phyloP scores from a whole-genome alignment of 1,140 invertebrate species.

The Phortica variegata region DNA sequence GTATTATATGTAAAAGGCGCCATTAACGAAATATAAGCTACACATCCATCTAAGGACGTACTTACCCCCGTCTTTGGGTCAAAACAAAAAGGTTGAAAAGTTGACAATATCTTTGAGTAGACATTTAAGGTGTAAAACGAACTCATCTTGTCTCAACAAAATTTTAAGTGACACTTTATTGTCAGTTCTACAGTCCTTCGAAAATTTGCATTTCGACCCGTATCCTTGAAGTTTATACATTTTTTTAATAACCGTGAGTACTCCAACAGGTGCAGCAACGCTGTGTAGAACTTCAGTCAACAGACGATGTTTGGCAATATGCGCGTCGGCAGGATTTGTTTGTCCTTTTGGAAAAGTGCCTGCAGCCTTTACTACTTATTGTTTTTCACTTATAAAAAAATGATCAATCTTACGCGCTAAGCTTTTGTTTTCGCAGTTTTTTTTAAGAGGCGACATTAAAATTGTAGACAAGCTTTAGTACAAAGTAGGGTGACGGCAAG shows the following conservation, averaged over 20 bases:
- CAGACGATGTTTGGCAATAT: neutral
- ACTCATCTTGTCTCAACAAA: neutral
- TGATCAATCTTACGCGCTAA: constrained; percentile 47
- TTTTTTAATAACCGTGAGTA: constrained; percentile 49
- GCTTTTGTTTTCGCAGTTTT: constrained; percentile 50
- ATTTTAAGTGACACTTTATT: neutral
- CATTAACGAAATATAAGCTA: too few species aligned
- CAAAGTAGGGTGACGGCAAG: constrained; percentile 1
- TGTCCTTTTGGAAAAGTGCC: too few species aligned
- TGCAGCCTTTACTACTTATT: too few species aligned
- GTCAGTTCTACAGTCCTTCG: constrained; percentile 33
- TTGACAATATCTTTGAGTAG: constrained; percentile 27
- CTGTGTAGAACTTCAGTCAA: neutral
- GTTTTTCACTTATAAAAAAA: too few species aligned
- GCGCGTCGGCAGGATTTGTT: constrained; percentile 15
- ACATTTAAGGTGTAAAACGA: constrained; percentile 44
- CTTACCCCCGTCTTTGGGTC: neutral
- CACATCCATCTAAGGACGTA: too few species aligned
- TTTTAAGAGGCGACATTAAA: constrained; percentile 35
- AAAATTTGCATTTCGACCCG: constrained; percentile 18
- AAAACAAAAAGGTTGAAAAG: constrained; percentile 11
- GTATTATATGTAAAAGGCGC: too few species aligned
- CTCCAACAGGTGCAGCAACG: constrained; percentile 39
- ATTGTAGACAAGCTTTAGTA: constrained; percentile 19
- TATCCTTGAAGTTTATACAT: too few species aligned